Evolutionary conservation across 2,797 vertebrate genomes (phyloP).

Genomic region (Gephyroberyx darwinii): DNA sequence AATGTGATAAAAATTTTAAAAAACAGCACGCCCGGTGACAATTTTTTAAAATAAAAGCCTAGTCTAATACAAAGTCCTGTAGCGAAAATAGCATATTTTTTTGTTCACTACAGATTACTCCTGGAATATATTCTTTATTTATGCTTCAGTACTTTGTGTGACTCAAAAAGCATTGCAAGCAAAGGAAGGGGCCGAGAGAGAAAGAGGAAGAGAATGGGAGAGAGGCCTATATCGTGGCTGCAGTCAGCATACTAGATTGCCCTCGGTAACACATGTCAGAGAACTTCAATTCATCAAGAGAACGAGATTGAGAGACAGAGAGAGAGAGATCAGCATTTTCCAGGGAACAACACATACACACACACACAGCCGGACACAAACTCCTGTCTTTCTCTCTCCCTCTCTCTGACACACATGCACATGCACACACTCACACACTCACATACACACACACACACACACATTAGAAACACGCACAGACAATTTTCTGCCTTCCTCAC

Average conservation of each 20-base stretch:
- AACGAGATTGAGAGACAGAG: slow-evolving; percentile 28
- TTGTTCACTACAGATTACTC: too few relatives aligned
- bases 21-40: too few relatives aligned
- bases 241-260: slow-evolving; percentile 61
- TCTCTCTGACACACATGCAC: slow-evolving; percentile 1
- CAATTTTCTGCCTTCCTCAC: slow-evolving; percentile 67
- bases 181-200: slow-evolving; percentile 13
- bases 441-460: slow-evolving; percentile 9
- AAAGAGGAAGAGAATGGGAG: neutral
- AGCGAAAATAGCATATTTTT: too few relatives aligned
- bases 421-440: neutral
- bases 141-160: slow-evolving; percentile 10
- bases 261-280: slow-evolving; percentile 63
- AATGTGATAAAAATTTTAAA: too few relatives aligned
- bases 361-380: neutral
- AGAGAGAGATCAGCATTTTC: slow-evolving; percentile 36
- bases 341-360: slow-evolving; percentile 32
- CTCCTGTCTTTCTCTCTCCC: slow-evolving; percentile 44
- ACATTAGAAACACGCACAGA: slow-evolving; percentile 51
- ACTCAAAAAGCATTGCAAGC: slow-evolving; percentile 18
- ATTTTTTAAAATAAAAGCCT: too few relatives aligned
- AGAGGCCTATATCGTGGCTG: slow-evolving; percentile 32
- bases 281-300: slow-evolving; percentile 60
- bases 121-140: too few relatives aligned
- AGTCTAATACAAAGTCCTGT: too few relatives aligned